Conservation (phyloP, 2,113 vertebrate genomes). For the Lethenteron camtschaticum region DNA sequence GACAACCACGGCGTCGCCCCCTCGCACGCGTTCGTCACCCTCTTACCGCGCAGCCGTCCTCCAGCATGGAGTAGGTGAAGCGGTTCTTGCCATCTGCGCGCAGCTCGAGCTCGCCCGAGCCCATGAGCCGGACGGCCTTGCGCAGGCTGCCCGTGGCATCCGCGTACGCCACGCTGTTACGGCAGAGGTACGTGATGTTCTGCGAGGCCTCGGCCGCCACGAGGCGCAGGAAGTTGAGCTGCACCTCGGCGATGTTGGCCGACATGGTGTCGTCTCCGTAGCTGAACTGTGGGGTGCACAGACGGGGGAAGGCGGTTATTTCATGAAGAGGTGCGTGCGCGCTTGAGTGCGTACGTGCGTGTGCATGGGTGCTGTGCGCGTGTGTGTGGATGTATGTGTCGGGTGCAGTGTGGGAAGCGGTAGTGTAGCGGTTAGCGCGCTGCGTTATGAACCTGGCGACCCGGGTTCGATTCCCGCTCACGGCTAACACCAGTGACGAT, state of each 20-base stretch:
- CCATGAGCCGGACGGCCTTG: constrained; percentile 5
- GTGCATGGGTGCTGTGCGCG: too few species aligned
- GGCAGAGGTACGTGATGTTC: constrained; percentile 3
- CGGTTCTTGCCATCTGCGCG: constrained; percentile 3
- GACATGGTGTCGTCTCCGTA: constrained; percentile 1
- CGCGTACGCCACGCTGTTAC: constrained; percentile 4
- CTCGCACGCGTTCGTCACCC: too few species aligned
- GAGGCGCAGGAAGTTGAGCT: constrained; percentile 1
- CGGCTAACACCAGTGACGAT: too few species aligned
- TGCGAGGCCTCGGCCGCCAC: neutral
- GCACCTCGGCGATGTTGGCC: constrained; percentile 1
- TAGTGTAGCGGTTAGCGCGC: too few species aligned
- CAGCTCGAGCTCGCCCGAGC: constrained; percentile 2
- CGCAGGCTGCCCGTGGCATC: neutral
- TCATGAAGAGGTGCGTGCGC: neutral
- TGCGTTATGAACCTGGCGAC: too few species aligned
- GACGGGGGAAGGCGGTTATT: neutral
- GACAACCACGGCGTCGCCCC: too few species aligned
- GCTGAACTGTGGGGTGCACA: constrained; percentile 5
- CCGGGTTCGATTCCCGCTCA: too few species aligned
- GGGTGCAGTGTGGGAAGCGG: too few species aligned
- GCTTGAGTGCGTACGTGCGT: too few species aligned
- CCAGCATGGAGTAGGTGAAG: constrained; percentile 1
- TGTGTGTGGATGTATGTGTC: too few species aligned
- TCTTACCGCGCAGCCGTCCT: constrained; percentile 2